Percentiles rank a stretch among this genome's conserved stretches.
These are phyloP conservation scores for Campoletis raptor DNA, from an alignment of 2,888 invertebrate species.

Conservation along the genomic window DNA sequence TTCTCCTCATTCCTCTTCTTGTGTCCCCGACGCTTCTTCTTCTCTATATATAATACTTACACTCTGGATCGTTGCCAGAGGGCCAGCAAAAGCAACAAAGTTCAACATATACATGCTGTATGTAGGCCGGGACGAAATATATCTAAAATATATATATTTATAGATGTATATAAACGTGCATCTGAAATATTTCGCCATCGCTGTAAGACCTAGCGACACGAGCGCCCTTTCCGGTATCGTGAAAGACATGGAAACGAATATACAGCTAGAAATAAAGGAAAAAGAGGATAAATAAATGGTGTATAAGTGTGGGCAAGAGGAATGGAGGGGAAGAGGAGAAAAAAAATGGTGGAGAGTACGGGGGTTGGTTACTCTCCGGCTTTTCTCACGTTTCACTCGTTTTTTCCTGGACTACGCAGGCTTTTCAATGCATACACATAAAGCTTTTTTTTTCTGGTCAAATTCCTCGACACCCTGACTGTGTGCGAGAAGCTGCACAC, in stretches of 20 bases:
- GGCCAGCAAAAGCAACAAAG: constrained; percentile 40
- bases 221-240: constrained; percentile 40
- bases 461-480: constrained; percentile 59
- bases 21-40: constrained; percentile 41
- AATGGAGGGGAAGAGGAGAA: not conserved
- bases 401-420: not conserved
- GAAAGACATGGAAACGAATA: constrained; percentile 34
- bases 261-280: constrained; percentile 6
- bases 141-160: constrained; percentile 3
- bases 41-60: constrained; percentile 41
- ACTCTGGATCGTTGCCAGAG: constrained; percentile 60
- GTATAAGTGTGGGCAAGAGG: not conserved
- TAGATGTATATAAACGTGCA: not conserved
- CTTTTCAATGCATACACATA: not conserved
- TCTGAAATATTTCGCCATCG: constrained; percentile 20
- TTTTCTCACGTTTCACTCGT: constrained; percentile 64
- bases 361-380: constrained; percentile 13
- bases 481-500: constrained; percentile 3
- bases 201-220: constrained; percentile 44
- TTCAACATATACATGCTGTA: not conserved
- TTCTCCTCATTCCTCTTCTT: constrained; percentile 42
- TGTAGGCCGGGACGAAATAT: not conserved
- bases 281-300: not conserved
- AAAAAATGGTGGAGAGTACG: not conserved
- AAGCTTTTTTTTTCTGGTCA: constrained; percentile 30